phyloP scores from a whole-genome alignment of 2,888 invertebrate genomes.

The Pandemis corylana region DNA sequence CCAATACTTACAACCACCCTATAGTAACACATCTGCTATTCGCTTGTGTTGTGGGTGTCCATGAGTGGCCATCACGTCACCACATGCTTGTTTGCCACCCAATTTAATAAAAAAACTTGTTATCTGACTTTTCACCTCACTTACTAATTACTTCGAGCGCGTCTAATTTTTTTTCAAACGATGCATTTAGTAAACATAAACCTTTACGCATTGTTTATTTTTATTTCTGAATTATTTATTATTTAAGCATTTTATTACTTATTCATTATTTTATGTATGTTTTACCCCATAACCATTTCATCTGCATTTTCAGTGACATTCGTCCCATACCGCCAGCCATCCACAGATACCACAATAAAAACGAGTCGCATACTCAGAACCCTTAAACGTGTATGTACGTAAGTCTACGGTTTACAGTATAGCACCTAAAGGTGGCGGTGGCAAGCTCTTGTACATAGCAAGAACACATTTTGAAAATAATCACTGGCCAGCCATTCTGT shows the following conservation, averaged over 20 bases:
- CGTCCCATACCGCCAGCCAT: conserved; percentile 62
- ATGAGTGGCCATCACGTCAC: no score
- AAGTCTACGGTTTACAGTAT: conserved; percentile 51
- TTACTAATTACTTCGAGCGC: no score
- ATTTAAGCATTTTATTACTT: not conserved
- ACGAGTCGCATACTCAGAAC: conserved; percentile 72
- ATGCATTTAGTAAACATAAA: no score
- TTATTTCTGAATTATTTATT: no score
- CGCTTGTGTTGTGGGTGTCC: no score
- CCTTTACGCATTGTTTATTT: no score
- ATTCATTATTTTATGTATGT: not conserved
- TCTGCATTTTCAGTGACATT: conserved; percentile 70
- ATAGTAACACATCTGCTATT: no score
- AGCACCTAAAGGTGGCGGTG: conserved; percentile 30
- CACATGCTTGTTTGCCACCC: no score
- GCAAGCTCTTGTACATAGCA: conserved; percentile 18
- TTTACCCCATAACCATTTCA: conserved; percentile 45
- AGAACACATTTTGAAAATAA: not conserved
- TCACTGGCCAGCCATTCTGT: not conserved
- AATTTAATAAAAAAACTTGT: no score
- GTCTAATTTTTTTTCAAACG: no score
- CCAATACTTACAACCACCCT: no score
- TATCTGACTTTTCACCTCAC: no score
- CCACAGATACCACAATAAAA: conserved; percentile 65
- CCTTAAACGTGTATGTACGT: conserved; percentile 82